phyloP scores from a whole-genome alignment of 92 coral and sea anemone species.

The Metridium senile region DNA sequence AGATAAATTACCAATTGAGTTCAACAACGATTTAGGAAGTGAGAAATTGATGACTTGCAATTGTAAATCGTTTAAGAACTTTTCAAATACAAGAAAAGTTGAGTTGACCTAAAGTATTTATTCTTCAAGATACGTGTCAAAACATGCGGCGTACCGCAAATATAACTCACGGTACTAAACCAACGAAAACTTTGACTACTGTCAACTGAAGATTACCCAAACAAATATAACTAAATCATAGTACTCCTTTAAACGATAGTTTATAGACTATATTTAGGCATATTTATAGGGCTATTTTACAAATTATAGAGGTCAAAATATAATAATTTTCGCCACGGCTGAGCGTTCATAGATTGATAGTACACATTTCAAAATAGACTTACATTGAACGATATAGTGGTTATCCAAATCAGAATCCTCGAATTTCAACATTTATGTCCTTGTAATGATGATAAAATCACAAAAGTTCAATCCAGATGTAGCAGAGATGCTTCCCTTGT shows the following conservation, averaged over 20 bases:
- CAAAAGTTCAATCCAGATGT: neutral
- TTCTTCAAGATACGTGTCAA: neutral
- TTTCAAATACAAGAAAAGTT: neutral
- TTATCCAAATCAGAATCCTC: slow-evolving; percentile 6
- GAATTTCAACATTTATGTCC: slow-evolving; percentile 12
- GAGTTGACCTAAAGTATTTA: neutral
- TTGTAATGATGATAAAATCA: neutral
- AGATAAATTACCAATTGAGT: too few species aligned
- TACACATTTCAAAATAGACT: slow-evolving; percentile 6
- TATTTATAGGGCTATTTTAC: neutral
- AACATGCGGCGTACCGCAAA: neutral
- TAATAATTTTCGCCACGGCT: neutral
- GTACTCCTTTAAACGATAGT: neutral
- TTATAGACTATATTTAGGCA: neutral
- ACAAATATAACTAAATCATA: neutral
- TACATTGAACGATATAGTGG: slow-evolving; percentile 19
- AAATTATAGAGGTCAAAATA: neutral
- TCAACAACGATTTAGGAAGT: too few species aligned
- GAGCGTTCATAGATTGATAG: neutral
- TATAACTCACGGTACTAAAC: neutral
- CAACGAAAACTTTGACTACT: neutral
- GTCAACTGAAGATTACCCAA: slow-evolving; percentile 2
- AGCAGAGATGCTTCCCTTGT: neutral
- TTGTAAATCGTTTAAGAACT: neutral
- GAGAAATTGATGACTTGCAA: neutral